Evolutionary conservation across 2,888 invertebrate species (phyloP), one percentile per base, ranked within the genome.

Genomic region (Notodonta dromedarius): DNA sequence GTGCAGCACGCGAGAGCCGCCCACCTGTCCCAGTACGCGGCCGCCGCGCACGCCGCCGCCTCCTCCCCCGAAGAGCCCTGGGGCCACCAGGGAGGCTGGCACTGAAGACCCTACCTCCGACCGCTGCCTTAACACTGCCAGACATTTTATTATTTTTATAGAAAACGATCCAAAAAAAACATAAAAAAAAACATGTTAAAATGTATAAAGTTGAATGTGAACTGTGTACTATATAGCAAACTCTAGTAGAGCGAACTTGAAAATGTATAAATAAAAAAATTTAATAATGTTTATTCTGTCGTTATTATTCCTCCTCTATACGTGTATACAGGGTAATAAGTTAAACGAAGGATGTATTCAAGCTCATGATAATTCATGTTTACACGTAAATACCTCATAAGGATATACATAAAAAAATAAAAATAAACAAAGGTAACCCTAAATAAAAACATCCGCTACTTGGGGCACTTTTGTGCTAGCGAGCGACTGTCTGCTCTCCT

Each of bases 1-100:
- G 93, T 93, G 0, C 92, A 93, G 57, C 93, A 93, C 84, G 93
- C 93, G 14, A 86, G 93, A 62, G 91, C 92, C 58, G 86, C 89
- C 44, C 93, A 93, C 77, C 81, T 91, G 5, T 77, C 86, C 62
- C 93, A 93, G 67, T 92, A 86, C 84, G 89, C 93, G 11, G 85
- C 84, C 69, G 91, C 90, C 63, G 92, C 93, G 2, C 91, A 91
- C 78, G 92, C 90, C 65, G 93, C 93, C 67, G 93, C 93, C 58
- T 70, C 93, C 61, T 73, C 91, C 39, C 93, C 93, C 73, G 93
- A 93, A 65, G 93, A 91, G 50, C 87, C 91, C 77, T 91, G 92
- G 90, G 90, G 87, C 66, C 82, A 72, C 70, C 77, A 83, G 61
- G 82, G 78, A 64, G 91, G 90, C 80, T 92, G 92, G 91, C 87